A percentile compares a stretch with the other conserved stretches of the same genome.
phyloP scores from a whole-genome alignment of 2,113 vertebrate species.

The Phodopus roborovskii region DNA sequence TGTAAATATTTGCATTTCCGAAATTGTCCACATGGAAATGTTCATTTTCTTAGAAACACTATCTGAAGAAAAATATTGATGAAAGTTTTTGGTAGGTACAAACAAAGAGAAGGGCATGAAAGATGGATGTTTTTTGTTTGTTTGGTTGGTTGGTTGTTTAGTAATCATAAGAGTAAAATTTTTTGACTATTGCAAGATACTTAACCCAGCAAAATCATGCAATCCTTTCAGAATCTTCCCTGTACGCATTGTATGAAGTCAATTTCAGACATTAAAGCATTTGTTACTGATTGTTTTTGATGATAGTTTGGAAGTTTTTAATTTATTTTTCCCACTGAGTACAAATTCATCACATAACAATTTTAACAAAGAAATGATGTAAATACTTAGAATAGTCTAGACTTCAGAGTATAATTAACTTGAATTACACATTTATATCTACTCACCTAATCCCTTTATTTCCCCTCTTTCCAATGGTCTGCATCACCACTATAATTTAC shows the following conservation, averaged over 20 bases:
- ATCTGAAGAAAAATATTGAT: neutral
- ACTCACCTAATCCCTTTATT: neutral
- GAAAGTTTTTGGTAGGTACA: neutral
- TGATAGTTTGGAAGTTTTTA: neutral
- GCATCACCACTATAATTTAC: neutral
- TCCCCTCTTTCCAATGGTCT: neutral
- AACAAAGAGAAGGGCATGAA: neutral
- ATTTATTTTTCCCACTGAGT: neutral
- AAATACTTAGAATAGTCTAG: slow-evolving; percentile 1
- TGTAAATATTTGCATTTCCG: neutral
- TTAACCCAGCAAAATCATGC: neutral
- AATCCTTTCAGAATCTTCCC: neutral
- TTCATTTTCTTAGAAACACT: neutral
- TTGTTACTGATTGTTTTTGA: neutral
- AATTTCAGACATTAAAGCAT: slow-evolving; percentile 16
- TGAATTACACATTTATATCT: neutral
- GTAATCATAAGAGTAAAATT: neutral
- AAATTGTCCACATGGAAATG: neutral
- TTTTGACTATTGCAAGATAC: slow-evolving; percentile 1
- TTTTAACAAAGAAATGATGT: slow-evolving; percentile 54
- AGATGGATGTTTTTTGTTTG: neutral
- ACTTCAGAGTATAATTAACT: neutral
- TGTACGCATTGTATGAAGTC: neutral
- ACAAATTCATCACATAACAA: neutral
- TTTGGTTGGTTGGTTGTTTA: neutral